Evolutionary conservation across 2,113 vertebrate species (phyloP).

Genomic region (Caloenas nicobarica): DNA sequence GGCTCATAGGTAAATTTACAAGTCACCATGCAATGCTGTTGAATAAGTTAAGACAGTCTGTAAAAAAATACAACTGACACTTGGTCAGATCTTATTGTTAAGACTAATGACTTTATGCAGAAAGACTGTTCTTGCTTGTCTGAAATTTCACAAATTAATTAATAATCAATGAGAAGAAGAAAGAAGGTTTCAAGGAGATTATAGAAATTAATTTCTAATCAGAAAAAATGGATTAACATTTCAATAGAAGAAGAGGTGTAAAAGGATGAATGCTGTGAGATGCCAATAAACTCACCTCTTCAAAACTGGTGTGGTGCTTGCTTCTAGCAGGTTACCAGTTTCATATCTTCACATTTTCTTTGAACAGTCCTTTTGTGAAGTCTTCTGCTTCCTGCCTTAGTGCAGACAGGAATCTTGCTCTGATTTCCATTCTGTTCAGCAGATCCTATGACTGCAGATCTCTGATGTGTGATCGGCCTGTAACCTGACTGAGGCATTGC

Average conservation of each 20-base stretch:
- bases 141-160: conserved; percentile 25
- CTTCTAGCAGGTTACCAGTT: background rate
- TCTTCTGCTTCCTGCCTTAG: background rate
- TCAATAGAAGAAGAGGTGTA: background rate
- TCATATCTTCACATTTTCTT: background rate
- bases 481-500: background rate
- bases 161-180: conserved; percentile 16
- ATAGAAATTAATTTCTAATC: conserved; percentile 32
- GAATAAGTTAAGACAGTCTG: background rate
- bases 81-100: background rate
- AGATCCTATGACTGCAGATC: background rate
- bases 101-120: background rate
- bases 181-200: background rate
- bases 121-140: background rate
- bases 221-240: background rate
- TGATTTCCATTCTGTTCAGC: background rate
- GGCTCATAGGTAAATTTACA: background rate
- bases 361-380: background rate
- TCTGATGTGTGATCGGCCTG: background rate
- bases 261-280: background rate
- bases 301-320: background rate
- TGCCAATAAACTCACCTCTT: background rate
- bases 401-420: background rate
- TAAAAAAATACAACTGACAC: background rate
- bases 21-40: background rate